Percentiles rank a stretch among this genome's conserved stretches.
phyloP scores from a whole-genome alignment of 1,140 invertebrate species.

The Cydia amplana region DNA sequence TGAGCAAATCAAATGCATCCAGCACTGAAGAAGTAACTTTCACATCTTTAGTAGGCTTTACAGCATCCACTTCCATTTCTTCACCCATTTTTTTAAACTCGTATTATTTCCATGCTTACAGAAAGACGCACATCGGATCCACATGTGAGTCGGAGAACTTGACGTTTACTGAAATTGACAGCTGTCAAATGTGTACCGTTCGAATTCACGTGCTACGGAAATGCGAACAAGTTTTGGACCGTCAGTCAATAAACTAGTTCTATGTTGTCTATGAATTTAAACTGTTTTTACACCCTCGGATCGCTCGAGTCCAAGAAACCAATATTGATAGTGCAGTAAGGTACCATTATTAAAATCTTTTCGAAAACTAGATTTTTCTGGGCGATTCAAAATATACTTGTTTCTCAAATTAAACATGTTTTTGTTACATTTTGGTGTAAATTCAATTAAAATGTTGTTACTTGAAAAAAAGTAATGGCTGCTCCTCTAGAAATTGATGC shows the following conservation, averaged over 20 bases:
- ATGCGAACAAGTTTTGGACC: background rate
- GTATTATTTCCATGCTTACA: slow-evolving; percentile 12
- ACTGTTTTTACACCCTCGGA: background rate
- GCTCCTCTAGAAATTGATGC: slow-evolving; percentile 56
- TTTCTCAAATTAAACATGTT: background rate
- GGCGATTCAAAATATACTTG: background rate
- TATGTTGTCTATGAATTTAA: slow-evolving; percentile 7
- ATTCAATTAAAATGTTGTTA: slow-evolving; percentile 42
- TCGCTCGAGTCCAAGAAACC: background rate
- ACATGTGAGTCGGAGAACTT: slow-evolving; percentile 2
- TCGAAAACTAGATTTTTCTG: background rate
- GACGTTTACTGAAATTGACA: slow-evolving; percentile 1
- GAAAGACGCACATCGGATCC: background rate
- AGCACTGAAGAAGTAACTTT: slow-evolving; percentile 61
- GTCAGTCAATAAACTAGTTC: background rate
- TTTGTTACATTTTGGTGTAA: slow-evolving; percentile 32
- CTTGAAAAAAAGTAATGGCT: slow-evolving; percentile 38
- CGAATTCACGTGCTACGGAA: background rate
- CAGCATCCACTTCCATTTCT: slow-evolving; percentile 39
- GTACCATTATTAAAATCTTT: background rate
- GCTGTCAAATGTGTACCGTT: background rate
- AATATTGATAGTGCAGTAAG: background rate
- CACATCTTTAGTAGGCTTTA: slow-evolving; percentile 41
- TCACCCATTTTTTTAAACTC: slow-evolving; percentile 62
- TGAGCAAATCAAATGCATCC: slow-evolving; percentile 67